Percentiles rank a stretch among this genome's conserved stretches.
These are phyloP conservation scores for Coregonus suidteri DNA, from an alignment of 2,797 vertebrate species.

Conservation along the genomic window DNA sequence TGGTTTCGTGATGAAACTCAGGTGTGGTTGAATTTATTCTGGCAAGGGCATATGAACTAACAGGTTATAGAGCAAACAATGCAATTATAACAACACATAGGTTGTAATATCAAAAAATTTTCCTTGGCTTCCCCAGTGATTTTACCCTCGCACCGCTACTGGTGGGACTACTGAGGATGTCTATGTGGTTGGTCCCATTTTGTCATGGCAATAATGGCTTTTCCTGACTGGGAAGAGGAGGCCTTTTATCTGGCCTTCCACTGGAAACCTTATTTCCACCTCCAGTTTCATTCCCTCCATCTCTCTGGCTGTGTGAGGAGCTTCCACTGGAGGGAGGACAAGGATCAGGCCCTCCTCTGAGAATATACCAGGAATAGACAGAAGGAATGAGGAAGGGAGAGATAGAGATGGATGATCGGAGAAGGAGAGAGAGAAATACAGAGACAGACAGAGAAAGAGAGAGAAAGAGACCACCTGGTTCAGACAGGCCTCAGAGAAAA, in stretches of 20 bases:
- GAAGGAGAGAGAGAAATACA: neutral
- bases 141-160: no score
- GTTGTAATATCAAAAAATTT: no score
- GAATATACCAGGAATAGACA: slow-evolving; percentile 1
- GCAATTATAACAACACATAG: no score
- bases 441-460: neutral
- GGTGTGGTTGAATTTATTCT: no score
- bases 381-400: neutral
- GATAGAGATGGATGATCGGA: neutral
- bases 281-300: slow-evolving; percentile 33
- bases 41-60: no score
- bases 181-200: slow-evolving; percentile 45
- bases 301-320: slow-evolving; percentile 26
- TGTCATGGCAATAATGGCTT: slow-evolving; percentile 62
- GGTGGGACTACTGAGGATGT: slow-evolving; percentile 28
- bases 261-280: slow-evolving; percentile 72
- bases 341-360: slow-evolving; percentile 5
- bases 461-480: neutral
- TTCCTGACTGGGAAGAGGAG: slow-evolving; percentile 42
- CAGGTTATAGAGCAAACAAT: no score
- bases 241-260: slow-evolving; percentile 53
- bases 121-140: no score
- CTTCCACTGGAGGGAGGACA: slow-evolving; percentile 29
- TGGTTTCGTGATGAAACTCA: no score
- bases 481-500: neutral